These are phyloP conservation scores for Phaethon lepturus DNA, from an alignment of 2,113 vertebrate species.

Conservation along the genomic window DNA sequence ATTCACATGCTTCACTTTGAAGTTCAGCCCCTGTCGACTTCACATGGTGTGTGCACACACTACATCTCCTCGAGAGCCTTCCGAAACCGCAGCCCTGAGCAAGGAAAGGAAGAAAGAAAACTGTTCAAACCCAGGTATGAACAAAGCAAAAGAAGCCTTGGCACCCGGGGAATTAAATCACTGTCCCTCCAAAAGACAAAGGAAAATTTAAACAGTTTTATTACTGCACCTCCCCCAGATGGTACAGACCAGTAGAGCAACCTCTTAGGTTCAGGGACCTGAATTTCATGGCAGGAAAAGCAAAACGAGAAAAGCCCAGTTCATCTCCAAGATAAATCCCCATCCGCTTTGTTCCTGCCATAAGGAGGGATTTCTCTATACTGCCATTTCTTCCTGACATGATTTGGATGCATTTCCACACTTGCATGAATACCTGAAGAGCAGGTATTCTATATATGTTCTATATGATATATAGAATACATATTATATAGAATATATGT, in stretches of 20 bases:
- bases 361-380: background rate
- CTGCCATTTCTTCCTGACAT: background rate
- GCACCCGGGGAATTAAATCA: background rate
- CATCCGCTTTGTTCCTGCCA: background rate
- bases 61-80: background rate
- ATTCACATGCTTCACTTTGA: slow-evolving; percentile 40
- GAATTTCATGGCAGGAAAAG: background rate
- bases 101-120: slow-evolving; percentile 8
- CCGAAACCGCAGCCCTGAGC: slow-evolving; percentile 9
- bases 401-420: background rate
- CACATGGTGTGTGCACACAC: background rate
- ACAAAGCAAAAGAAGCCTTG: background rate
- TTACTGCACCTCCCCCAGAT: background rate
- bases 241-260: background rate
- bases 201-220: background rate
- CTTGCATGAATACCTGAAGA: background rate
- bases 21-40: slow-evolving; percentile 29
- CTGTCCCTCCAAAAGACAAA: background rate
- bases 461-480: too few species aligned
- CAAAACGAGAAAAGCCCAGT: background rate
- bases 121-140: background rate
- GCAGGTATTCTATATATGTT: background rate
- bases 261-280: background rate
- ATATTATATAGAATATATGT: too few species aligned
- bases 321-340: background rate